phyloP scores from a whole-genome alignment of 2,797 vertebrate species.

The Taeniopygia guttata region DNA sequence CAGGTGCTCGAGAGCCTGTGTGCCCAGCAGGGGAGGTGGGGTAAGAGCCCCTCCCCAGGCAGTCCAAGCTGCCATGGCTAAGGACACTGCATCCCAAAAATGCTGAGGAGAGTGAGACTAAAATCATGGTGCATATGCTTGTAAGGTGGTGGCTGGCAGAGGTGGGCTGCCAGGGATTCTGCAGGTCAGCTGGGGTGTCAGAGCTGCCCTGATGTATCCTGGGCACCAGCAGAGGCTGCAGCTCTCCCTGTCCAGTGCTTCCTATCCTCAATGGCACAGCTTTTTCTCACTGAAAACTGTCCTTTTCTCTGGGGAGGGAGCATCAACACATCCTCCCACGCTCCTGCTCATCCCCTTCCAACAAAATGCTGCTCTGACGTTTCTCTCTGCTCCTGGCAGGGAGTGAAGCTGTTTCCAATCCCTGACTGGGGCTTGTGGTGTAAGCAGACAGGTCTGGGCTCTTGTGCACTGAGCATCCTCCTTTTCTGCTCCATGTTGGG shows the following conservation, averaged over 20 bases:
- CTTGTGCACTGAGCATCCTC: background rate
- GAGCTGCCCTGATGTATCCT: background rate
- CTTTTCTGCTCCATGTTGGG: background rate
- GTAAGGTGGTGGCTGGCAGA: background rate
- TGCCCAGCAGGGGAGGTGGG: background rate
- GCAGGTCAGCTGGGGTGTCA: fast-evolving
- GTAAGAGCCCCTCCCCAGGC: background rate
- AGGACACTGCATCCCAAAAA: background rate
- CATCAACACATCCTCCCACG: constrained; percentile 21
- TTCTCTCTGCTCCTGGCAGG: constrained; percentile 1
- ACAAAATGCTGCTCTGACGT: background rate
- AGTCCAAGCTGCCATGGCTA: background rate
- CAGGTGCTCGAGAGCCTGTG: fast-evolving
- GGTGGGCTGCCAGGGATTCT: background rate
- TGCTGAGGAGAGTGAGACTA: fast-evolving
- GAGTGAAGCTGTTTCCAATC: background rate
- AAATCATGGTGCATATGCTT: background rate
- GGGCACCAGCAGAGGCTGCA: background rate
- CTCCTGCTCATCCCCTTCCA: constrained; percentile 3
- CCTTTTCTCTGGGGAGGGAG: constrained; percentile 20
- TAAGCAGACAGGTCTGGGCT: background rate
- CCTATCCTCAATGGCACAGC: background rate
- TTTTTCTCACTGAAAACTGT: background rate
- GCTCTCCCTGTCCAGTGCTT: background rate
- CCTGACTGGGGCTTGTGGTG: background rate